Evolutionary conservation across 1,140 invertebrate genomes (phyloP).

Genomic region (Drosophila pectinifera): DNA sequence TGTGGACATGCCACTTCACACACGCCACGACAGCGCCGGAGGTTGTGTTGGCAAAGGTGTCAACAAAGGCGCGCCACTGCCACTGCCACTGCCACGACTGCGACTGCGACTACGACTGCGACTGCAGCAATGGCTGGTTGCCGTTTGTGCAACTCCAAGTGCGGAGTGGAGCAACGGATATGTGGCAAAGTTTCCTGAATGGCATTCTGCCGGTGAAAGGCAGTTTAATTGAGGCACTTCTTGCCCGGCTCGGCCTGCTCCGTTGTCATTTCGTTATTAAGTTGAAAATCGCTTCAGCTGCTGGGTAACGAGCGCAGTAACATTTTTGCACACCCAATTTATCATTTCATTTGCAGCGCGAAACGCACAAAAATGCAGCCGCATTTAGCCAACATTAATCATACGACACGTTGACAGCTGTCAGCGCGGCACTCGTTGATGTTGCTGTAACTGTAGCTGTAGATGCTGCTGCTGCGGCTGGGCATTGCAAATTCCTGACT

Average conservation of each 20-base stretch:
- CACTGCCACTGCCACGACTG: no score
- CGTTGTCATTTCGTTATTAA: slow-evolving; percentile 50
- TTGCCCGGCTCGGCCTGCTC: slow-evolving; percentile 24
- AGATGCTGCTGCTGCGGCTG: slow-evolving; percentile 12
- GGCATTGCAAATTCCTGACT: slow-evolving; percentile 5
- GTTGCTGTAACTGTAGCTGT: slow-evolving; percentile 19
- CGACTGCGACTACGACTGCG: slow-evolving; percentile 6
- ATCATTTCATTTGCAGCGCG: slow-evolving; percentile 65
- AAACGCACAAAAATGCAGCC: slow-evolving; percentile 66
- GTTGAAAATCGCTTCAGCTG: slow-evolving; percentile 45
- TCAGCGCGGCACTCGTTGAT: slow-evolving; percentile 56
- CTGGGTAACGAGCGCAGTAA: slow-evolving; percentile 10
- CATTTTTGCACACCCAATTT: slow-evolving; percentile 62
- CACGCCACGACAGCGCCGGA: slow-evolving; percentile 52
- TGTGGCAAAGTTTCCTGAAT: slow-evolving; percentile 48
- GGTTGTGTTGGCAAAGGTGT: slow-evolving; percentile 50
- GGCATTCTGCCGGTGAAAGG: slow-evolving; percentile 50
- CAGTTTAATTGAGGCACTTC: slow-evolving; percentile 62
- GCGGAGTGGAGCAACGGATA: slow-evolving; percentile 41
- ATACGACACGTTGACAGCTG: slow-evolving; percentile 81
- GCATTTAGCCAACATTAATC: slow-evolving; percentile 77
- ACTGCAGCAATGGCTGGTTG: slow-evolving; percentile 12
- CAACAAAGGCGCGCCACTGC: slow-evolving; percentile 53
- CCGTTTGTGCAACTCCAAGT: slow-evolving; percentile 47
- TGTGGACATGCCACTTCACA: slow-evolving; percentile 72